These are phyloP conservation scores for Potorous gilbertii DNA, from an alignment of 2,797 vertebrate species.

Conservation along the genomic window DNA sequence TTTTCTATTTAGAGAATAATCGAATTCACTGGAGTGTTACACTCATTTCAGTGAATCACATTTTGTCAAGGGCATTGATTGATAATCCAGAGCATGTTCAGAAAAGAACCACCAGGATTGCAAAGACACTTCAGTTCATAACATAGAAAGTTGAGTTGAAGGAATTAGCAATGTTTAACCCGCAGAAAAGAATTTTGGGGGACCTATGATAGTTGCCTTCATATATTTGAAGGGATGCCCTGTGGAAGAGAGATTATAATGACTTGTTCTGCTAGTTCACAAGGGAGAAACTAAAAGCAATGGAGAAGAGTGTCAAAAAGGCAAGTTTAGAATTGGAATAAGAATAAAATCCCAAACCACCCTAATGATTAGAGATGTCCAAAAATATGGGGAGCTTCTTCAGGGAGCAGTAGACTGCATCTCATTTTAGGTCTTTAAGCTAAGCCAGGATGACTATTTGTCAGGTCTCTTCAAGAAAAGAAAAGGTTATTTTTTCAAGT, in stretches of 20 bases:
- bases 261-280: not conserved
- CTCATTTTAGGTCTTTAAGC: not conserved
- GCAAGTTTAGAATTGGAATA: not conserved
- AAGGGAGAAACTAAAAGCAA: not conserved
- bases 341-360: not conserved
- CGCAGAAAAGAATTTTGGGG: not conserved
- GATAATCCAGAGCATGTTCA: not conserved
- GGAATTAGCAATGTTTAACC: not conserved
- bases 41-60: not conserved
- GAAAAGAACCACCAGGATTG: not conserved
- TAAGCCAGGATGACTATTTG: not conserved
- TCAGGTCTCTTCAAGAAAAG: not conserved
- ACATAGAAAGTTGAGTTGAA: not conserved
- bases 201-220: not conserved
- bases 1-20: constrained; percentile 67
- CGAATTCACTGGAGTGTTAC: not conserved
- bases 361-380: not conserved
- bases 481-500: not conserved
- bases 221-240: not conserved
- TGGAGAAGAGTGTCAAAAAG: not conserved
- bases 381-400: not conserved
- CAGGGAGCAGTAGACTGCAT: not conserved
- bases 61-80: not conserved
- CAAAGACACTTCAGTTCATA: not conserved
- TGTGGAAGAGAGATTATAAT: not conserved